Evolutionary conservation across 2,797 vertebrate genomes (phyloP).

Genomic region (Scleropages formosus): DNA sequence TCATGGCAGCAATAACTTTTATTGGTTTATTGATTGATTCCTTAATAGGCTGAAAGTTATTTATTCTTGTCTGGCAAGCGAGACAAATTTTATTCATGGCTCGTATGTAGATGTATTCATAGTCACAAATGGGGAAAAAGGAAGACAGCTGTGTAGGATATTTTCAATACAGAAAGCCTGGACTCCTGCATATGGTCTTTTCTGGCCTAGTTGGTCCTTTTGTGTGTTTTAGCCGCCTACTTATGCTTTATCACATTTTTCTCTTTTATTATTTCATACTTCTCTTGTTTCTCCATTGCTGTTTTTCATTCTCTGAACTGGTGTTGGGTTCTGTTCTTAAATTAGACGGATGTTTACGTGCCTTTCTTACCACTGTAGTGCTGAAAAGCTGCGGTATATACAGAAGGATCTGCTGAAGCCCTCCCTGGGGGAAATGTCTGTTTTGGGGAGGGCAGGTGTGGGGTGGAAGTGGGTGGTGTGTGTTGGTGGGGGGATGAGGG

Average conservation of each 20-base stretch:
- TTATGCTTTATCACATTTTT: neutral
- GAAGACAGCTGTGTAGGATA: conserved; percentile 24
- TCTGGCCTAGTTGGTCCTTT: neutral
- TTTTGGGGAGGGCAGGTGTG: neutral
- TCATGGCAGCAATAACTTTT: neutral
- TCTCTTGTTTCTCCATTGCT: neutral
- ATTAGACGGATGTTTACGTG: conserved; percentile 15
- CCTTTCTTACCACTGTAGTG: neutral
- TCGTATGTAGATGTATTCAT: conserved; percentile 24
- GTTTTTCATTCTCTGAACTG: neutral
- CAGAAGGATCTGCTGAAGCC: conserved; percentile 9
- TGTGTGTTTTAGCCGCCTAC: neutral
- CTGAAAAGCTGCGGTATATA: conserved; percentile 6
- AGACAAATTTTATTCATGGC: conserved; percentile 23
- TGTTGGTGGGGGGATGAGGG: neutral
- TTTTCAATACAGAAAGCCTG: conserved; percentile 5
- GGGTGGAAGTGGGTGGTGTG: neutral
- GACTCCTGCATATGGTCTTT: neutral
- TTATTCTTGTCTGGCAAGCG: conserved; percentile 11
- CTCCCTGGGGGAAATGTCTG: neutral
- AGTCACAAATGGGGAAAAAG: conserved; percentile 19
- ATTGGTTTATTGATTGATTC: conserved; percentile 31
- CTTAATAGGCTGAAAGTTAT: conserved; percentile 28
- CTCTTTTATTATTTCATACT: neutral
- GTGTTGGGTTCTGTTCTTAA: neutral